These are phyloP conservation scores for Uloborus plumipes DNA, from an alignment of 2,888 invertebrate genomes.

Conservation along the genomic window DNA sequence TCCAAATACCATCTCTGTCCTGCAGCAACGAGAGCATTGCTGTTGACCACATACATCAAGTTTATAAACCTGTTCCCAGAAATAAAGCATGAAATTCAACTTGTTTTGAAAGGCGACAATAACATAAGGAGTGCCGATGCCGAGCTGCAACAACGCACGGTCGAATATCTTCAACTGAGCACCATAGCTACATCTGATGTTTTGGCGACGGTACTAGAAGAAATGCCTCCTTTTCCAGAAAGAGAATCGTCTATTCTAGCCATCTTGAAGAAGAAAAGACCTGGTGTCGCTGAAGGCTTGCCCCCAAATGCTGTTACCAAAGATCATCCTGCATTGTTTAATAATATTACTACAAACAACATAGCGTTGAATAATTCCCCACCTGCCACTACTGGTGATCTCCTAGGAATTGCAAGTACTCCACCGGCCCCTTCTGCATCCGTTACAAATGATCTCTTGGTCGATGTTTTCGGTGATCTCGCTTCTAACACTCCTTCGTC, in stretches of 20 bases:
- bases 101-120: conserved; percentile 82
- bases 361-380: conserved; percentile 72
- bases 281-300: conserved; percentile 74
- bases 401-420: conserved; percentile 67
- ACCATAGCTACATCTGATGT: conserved; percentile 97
- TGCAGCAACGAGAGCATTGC: conserved; percentile 93
- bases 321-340: conserved; percentile 59
- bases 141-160: conserved; percentile 96
- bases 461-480: conserved; percentile 92
- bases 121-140: conserved; percentile 98
- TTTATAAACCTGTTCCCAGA: conserved; percentile 99
- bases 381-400: conserved; percentile 57
- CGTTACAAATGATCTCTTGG: conserved; percentile 82
- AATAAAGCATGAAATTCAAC: conserved; percentile 94
- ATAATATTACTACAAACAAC: conserved; percentile 48
- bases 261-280: conserved; percentile 98
- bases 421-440: conserved; percentile 71
- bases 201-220: conserved; percentile 96
- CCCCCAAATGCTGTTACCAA: conserved; percentile 64
- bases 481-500: conserved; percentile 74
- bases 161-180: conserved; percentile 96
- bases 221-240: conserved; percentile 99
- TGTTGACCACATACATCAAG: conserved; percentile 98
- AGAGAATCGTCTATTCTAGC: conserved; percentile 97
- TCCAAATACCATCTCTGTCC: conserved; percentile 99